Evolutionary conservation across 2,888 invertebrate genomes (phyloP).

Genomic region (Orchesella flavescens): DNA sequence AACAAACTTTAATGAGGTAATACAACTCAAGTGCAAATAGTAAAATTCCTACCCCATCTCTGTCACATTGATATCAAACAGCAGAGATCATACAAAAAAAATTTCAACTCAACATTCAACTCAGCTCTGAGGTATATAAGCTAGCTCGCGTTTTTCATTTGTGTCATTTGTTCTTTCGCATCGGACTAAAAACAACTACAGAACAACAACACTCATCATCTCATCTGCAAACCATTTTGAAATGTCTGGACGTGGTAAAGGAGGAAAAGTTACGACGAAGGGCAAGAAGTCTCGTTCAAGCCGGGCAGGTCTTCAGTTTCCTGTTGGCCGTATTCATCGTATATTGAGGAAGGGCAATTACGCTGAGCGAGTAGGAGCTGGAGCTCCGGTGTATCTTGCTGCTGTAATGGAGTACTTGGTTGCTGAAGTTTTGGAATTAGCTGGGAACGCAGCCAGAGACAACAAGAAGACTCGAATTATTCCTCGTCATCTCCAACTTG

Average conservation of each 20-base stretch:
- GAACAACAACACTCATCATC: too few relatives aligned
- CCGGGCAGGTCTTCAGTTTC: slow-evolving; percentile 73
- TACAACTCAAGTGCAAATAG: too few relatives aligned
- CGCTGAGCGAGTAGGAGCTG: slow-evolving; percentile 52
- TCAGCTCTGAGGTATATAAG: neutral
- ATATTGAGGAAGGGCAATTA: slow-evolving; percentile 79
- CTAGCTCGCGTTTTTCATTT: neutral
- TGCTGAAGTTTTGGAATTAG: slow-evolving; percentile 42
- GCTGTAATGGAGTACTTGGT: slow-evolving; percentile 52
- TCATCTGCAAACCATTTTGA: too few relatives aligned
- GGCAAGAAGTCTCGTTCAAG: slow-evolving; percentile 75
- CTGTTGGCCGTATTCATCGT: slow-evolving; percentile 74
- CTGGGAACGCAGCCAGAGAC: slow-evolving; percentile 79
- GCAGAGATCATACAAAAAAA: neutral
- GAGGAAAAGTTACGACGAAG: slow-evolving; percentile 76
- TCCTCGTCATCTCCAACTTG: slow-evolving; percentile 85
- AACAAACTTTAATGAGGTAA: too few relatives aligned
- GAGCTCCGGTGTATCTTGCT: slow-evolving; percentile 52
- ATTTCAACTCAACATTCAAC: neutral
- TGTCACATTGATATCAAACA: too few relatives aligned
- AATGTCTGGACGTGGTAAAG: slow-evolving; percentile 76
- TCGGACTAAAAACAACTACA: neutral
- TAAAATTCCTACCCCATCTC: too few relatives aligned
- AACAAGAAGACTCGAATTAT: slow-evolving; percentile 83
- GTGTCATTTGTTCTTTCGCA: too few relatives aligned